Conservation (phyloP, 2,888 invertebrate genomes). For the Thera britannica region DNA sequence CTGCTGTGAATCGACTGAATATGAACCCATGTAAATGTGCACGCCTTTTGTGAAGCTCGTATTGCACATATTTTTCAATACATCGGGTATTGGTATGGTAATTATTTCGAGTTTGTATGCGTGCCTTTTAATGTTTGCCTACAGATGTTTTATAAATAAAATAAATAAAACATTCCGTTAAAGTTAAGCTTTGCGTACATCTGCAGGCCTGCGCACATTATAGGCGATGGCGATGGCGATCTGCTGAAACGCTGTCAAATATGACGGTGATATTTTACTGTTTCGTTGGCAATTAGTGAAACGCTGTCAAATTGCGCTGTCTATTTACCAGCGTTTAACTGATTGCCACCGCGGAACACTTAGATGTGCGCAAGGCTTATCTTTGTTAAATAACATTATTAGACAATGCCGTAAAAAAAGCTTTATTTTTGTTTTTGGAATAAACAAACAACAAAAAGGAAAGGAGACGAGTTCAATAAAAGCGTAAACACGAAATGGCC, state of each 20-base stretch:
- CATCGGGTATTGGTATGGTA: slow-evolving; percentile 25
- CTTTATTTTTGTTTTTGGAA: slow-evolving; percentile 38
- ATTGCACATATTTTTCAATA: slow-evolving; percentile 33
- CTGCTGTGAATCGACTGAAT: slow-evolving; percentile 34
- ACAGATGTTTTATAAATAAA: slow-evolving; percentile 7
- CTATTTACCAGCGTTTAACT: too few relatives aligned
- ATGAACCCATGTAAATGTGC: slow-evolving; percentile 43
- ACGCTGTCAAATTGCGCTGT: too few relatives aligned
- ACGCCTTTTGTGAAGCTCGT: slow-evolving; percentile 35
- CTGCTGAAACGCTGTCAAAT: too few relatives aligned
- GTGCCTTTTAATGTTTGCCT: slow-evolving; percentile 16
- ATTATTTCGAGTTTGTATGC: slow-evolving; percentile 25
- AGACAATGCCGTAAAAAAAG: slow-evolving; percentile 28
- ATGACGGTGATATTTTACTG: too few relatives aligned
- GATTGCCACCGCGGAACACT: too few relatives aligned
- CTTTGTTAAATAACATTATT: slow-evolving; percentile 18
- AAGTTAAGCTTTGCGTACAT: background rate
- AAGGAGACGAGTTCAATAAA: slow-evolving; percentile 50
- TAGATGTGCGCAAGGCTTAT: background rate
- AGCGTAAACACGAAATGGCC: slow-evolving; percentile 48
- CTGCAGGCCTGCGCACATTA: too few relatives aligned
- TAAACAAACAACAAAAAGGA: slow-evolving; percentile 46
- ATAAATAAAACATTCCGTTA: slow-evolving; percentile 17
- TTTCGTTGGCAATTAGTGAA: too few relatives aligned
- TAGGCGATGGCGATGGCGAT: too few relatives aligned